These are phyloP conservation scores for Cydia pomonella DNA, from an alignment of 1,140 invertebrate species.

Conservation along the genomic window DNA sequence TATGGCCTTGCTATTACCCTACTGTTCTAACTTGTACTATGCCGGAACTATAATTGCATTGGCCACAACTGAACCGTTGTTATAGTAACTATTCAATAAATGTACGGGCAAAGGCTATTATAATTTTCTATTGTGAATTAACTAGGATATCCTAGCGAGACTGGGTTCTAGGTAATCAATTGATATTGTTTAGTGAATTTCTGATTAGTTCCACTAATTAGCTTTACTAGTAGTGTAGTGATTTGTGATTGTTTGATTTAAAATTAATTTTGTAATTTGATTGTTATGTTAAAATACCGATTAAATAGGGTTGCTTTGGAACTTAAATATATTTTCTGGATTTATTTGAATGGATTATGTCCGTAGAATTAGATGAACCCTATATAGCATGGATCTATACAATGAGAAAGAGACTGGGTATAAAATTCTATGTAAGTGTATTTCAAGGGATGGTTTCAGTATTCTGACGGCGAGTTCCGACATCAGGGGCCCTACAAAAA, in stretches of 20 bases:
- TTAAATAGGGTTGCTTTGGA: not conserved
- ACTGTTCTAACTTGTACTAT: constrained; percentile 18
- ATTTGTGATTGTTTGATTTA: not conserved
- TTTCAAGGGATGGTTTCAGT: too few species aligned
- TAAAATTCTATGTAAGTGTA: too few species aligned
- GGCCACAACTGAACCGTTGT: constrained; percentile 72
- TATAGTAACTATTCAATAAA: constrained; percentile 73
- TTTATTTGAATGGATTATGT: too few species aligned
- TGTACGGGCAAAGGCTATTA: constrained; percentile 58
- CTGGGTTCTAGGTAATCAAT: not conserved
- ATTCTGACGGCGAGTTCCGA: too few species aligned
- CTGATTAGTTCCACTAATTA: constrained; percentile 7
- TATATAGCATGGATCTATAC: too few species aligned
- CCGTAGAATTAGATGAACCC: not conserved
- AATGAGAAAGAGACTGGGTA: too few species aligned
- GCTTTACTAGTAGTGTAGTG: not conserved
- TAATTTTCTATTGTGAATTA: constrained; percentile 38
- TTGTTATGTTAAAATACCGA: not conserved
- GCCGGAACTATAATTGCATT: constrained; percentile 71
- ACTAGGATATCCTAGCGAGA: constrained; percentile 24
- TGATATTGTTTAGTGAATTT: not conserved
- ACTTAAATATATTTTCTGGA: not conserved
- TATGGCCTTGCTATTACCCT: not conserved
- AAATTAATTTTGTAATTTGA: not conserved
- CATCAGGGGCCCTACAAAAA: too few species aligned